Evolutionary conservation across 1,140 invertebrate species (phyloP).

Genomic region (Papilio dardanus): DNA sequence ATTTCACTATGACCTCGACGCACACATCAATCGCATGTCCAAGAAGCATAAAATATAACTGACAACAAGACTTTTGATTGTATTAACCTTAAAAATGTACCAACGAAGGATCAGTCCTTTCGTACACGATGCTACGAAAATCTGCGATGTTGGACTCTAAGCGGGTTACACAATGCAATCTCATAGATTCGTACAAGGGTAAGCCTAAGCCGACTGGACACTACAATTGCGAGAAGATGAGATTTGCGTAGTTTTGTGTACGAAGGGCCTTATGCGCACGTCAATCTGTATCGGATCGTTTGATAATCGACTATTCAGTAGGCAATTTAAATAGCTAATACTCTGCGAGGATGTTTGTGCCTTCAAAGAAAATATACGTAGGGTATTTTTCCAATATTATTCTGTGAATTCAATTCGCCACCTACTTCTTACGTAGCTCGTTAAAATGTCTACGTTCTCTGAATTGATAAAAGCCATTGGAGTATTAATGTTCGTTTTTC

Average conservation of each 20-base stretch:
- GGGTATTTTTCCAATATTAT: neutral
- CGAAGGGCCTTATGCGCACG: conserved; percentile 25
- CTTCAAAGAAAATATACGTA: neutral
- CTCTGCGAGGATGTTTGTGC: neutral
- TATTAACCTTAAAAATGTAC: conserved; percentile 1
- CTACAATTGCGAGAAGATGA: too few relatives aligned
- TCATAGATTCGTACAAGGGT: too few relatives aligned
- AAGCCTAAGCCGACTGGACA: too few relatives aligned
- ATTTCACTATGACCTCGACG: conserved; percentile 4
- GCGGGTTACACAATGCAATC: too few relatives aligned
- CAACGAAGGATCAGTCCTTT: neutral
- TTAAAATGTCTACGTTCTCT: conserved; percentile 1
- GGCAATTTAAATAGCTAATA: conserved; percentile 14
- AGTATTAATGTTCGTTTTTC: neutral
- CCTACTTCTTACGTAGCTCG: neutral
- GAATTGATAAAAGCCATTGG: neutral
- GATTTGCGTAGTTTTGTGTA: too few relatives aligned
- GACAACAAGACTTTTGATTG: neutral
- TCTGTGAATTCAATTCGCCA: neutral
- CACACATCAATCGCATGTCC: neutral
- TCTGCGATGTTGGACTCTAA: too few relatives aligned
- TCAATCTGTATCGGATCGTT: neutral
- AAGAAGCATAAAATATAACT: conserved; percentile 2
- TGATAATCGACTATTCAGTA: conserved; percentile 2
- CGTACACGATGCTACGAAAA: too few relatives aligned